Conservation (phyloP, 2,113 vertebrate genomes). For the Dolichotis patagonum region DNA sequence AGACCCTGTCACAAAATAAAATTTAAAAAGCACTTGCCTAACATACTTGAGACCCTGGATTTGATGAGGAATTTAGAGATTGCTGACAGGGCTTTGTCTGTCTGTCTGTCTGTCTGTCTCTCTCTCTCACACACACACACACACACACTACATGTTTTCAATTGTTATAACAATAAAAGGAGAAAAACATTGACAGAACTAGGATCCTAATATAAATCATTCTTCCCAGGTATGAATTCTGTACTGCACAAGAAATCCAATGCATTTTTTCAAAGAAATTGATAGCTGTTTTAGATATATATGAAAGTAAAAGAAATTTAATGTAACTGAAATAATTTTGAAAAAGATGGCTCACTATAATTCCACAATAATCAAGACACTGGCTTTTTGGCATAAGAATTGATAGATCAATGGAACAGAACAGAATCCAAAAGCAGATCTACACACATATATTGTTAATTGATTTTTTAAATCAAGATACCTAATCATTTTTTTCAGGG, state of each 20-base stretch:
- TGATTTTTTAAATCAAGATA: neutral
- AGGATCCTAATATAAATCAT: neutral
- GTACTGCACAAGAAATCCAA: neutral
- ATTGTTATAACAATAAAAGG: neutral
- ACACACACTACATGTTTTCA: neutral
- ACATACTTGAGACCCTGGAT: neutral
- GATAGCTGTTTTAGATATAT: slow-evolving; percentile 5
- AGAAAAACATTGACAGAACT: neutral
- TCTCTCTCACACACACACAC: neutral
- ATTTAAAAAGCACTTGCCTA: neutral
- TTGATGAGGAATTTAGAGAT: neutral
- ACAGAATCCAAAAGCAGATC: neutral
- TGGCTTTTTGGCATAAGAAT: slow-evolving; percentile 13
- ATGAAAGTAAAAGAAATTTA: neutral
- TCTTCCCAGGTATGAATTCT: neutral
- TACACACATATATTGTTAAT: neutral
- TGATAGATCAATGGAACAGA: neutral
- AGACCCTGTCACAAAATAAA: neutral
- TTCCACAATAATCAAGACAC: neutral
- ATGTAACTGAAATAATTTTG: slow-evolving; percentile 15
- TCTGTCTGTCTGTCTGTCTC: too few relatives aligned
- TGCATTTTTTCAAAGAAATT: neutral
- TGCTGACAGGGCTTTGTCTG: neutral
- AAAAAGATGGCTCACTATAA: neutral
- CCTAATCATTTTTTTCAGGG: neutral